These are phyloP conservation scores for Stenchaetothrips biformis DNA, from an alignment of 2,888 invertebrate species.

Conservation along the genomic window DNA sequence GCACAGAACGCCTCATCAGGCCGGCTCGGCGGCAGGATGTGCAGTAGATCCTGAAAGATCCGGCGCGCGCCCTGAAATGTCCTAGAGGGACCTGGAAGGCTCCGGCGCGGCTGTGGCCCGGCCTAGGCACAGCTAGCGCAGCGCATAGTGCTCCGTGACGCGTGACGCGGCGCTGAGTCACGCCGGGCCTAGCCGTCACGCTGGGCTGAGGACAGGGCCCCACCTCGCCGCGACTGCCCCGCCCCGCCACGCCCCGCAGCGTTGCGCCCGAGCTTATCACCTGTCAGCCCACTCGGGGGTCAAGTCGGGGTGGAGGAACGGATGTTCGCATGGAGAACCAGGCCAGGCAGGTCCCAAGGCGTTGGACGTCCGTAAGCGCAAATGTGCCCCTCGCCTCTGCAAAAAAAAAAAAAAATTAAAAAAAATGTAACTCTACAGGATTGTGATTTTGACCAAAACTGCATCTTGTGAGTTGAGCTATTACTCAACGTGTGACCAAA, in stretches of 20 bases:
- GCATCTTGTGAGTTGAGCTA: too few species aligned
- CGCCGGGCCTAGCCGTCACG: neutral
- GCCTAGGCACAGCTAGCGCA: too few species aligned
- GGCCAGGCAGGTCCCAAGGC: too few species aligned
- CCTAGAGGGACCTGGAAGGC: neutral
- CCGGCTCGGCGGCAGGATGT: too few species aligned
- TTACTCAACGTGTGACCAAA: too few species aligned
- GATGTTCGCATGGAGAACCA: neutral
- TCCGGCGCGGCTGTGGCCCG: too few species aligned
- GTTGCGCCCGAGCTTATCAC: neutral
- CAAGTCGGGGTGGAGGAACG: neutral
- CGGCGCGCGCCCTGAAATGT: neutral
- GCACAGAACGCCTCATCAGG: too few species aligned
- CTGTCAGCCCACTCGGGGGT: neutral
- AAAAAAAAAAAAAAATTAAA: too few species aligned
- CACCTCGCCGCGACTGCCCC: neutral
- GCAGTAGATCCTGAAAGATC: neutral
- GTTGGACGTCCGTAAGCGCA: too few species aligned
- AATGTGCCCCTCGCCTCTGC: too few species aligned
- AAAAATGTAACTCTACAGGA: too few species aligned
- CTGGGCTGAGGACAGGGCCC: neutral
- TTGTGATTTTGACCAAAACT: too few species aligned
- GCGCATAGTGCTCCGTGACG: neutral
- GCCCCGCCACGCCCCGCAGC: neutral
- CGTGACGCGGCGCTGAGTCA: conserved; percentile 1